Evolutionary conservation across 2,113 vertebrate genomes (phyloP).

Genomic region (Pelecanoides urinatrix): DNA sequence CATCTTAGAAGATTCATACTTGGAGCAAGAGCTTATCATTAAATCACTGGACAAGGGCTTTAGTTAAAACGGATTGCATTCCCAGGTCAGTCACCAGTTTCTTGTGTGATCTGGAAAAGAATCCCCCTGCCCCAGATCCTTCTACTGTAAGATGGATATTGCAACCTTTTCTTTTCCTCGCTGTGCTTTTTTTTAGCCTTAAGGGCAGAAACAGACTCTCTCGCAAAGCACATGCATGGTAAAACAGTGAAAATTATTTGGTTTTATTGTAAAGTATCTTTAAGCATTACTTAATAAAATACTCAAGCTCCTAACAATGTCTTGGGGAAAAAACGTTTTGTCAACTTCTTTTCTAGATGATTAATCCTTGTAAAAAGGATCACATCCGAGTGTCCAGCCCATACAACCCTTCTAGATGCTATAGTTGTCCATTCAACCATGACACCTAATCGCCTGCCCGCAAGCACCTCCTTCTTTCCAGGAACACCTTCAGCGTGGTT

Average conservation of each 20-base stretch:
- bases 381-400: not conserved
- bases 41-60: not conserved
- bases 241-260: not conserved
- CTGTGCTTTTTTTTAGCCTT: not conserved
- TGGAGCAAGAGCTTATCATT: not conserved
- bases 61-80: not conserved
- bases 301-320: not conserved
- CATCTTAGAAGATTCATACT: not conserved
- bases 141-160: not conserved
- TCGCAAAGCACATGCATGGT: rapidly evolving
- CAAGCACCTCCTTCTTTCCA: not conserved
- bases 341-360: not conserved
- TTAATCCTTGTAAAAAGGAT: not conserved
- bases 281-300: not conserved
- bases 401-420: not conserved
- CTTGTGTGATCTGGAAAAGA: not conserved
- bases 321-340: not conserved
- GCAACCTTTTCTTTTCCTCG: not conserved
- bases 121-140: not conserved
- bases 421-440: not conserved
- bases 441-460: rapidly evolving
- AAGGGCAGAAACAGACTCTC: not conserved
- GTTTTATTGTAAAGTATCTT: not conserved
- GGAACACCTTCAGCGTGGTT: not conserved
- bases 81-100: not conserved